Evolutionary conservation across 2,797 vertebrate genomes (phyloP).

Genomic region (Otolemur crassicaudatus): DNA sequence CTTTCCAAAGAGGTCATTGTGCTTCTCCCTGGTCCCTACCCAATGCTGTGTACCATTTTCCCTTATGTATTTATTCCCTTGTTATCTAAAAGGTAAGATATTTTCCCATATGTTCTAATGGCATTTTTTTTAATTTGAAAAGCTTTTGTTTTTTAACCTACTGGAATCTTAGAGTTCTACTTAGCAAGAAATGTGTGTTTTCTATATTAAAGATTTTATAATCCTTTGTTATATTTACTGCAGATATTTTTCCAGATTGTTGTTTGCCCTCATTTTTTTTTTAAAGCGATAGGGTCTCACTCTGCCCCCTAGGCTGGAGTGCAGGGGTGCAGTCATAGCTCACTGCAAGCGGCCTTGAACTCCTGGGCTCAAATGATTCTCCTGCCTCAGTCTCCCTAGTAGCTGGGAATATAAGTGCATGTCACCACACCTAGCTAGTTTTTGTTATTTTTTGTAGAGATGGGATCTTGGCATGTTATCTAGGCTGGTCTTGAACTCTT

Average conservation of each 20-base stretch:
- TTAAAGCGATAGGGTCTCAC: background rate
- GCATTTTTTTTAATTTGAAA: background rate
- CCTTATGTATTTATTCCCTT: background rate
- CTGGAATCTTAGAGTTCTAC: background rate
- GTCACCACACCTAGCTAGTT: background rate
- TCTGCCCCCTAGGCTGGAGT: background rate
- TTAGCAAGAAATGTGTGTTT: background rate
- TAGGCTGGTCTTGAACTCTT: background rate
- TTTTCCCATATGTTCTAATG: rapidly evolving
- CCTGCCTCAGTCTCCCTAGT: background rate
- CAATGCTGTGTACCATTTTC: rapidly evolving
- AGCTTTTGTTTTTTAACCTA: background rate
- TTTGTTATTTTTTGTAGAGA: background rate
- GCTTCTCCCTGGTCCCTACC: rapidly evolving
- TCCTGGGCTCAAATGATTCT: no score
- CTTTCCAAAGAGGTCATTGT: background rate
- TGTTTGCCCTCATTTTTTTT: background rate
- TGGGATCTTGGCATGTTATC: background rate
- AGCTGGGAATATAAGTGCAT: background rate
- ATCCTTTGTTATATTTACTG: background rate
- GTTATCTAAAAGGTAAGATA: background rate
- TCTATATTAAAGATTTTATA: background rate
- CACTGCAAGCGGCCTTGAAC: no score
- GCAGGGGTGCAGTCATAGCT: no score
- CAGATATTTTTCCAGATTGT: background rate